Conservation (phyloP, 2,113 vertebrate genomes). For the Rousettus leschenaultii region DNA sequence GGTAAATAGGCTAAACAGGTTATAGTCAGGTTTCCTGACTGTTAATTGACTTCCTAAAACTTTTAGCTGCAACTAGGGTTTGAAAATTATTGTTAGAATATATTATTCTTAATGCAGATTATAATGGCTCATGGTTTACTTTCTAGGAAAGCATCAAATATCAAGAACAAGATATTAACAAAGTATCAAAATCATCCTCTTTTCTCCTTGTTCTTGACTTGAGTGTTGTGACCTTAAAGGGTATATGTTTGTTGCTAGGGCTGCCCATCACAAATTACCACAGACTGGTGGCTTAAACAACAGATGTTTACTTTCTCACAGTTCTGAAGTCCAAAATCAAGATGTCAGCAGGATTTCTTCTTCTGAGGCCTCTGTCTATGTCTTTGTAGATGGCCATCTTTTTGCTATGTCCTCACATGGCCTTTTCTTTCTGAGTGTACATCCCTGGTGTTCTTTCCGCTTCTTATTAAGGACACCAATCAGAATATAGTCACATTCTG, state of each 20-base stretch:
- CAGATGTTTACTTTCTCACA: not conserved
- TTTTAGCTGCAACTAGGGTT: not conserved
- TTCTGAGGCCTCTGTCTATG: not conserved
- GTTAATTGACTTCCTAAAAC: not conserved
- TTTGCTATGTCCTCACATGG: not conserved
- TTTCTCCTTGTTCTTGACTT: not conserved
- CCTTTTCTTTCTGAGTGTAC: not conserved
- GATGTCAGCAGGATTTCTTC: not conserved
- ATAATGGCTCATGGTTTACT: not conserved
- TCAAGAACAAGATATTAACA: not conserved
- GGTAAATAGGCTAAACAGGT: not conserved
- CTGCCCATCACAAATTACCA: not conserved
- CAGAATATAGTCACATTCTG: not conserved
- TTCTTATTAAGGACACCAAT: not conserved
- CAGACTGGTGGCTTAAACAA: not conserved
- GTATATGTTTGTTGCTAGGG: not conserved
- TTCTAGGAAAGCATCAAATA: not conserved
- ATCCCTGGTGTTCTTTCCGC: not conserved
- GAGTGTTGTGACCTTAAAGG: not conserved
- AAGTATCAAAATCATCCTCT: not conserved
- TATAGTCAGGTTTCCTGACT: not conserved
- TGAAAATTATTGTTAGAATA: not conserved
- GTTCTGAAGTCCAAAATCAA: not conserved
- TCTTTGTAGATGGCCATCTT: not conserved
- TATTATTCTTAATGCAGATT: not conserved